A percentile compares a stretch with the other conserved stretches of the same genome.
These are phyloP conservation scores for Bombus balteatus DNA, from an alignment of 1,140 invertebrate species.

Conservation along the genomic window DNA sequence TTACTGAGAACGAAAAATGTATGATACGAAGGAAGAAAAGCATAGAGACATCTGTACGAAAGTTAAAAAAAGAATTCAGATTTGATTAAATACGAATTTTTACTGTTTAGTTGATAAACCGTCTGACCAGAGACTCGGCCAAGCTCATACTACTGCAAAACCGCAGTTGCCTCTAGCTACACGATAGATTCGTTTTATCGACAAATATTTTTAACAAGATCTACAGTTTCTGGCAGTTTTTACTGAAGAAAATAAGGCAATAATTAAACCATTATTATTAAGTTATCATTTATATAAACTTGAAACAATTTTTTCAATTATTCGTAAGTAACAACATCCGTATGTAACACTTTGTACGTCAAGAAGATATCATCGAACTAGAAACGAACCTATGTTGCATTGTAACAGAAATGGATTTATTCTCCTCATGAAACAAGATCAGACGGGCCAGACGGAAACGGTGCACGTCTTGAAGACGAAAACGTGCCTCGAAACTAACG, in stretches of 20 bases:
- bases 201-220: neutral
- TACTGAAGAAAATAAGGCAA: too few species aligned
- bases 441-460: neutral
- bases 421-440: neutral
- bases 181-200: too few species aligned
- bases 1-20: neutral
- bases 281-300: neutral
- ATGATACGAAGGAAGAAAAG: neutral
- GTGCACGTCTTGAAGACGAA: neutral
- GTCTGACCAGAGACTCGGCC: neutral
- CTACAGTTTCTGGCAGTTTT: too few species aligned
- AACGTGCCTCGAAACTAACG: slow-evolving; percentile 1
- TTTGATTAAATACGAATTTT: too few species aligned
- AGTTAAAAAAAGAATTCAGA: neutral
- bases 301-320: neutral
- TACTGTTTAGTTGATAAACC: neutral
- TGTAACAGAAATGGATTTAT: neutral
- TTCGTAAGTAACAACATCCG: too few species aligned
- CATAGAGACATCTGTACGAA: neutral
- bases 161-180: neutral
- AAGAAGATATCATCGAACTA: neutral
- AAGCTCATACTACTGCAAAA: neutral
- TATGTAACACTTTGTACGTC: too few species aligned
- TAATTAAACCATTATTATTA: neutral
- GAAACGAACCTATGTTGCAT: neutral